phyloP scores from a whole-genome alignment of 2,113 vertebrate genomes.

The Cynoglossus semilaevis region DNA sequence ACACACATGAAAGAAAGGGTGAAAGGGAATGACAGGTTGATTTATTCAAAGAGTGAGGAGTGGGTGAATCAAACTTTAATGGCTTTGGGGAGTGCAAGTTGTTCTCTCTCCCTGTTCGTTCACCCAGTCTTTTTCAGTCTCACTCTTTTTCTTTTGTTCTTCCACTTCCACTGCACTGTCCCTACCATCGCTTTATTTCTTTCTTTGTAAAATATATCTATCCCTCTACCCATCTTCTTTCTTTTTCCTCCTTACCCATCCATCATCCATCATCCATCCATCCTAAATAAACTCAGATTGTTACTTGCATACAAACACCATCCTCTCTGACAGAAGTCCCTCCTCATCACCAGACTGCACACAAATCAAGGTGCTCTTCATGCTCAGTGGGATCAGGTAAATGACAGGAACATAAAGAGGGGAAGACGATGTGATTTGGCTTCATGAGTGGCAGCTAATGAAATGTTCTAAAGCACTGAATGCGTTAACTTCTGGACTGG shows the following conservation, averaged over 20 bases:
- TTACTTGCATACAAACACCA: slow-evolving; percentile 50
- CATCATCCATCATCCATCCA: too few relatives aligned
- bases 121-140: slow-evolving; percentile 18
- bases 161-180: slow-evolving; percentile 26
- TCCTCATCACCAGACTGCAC: slow-evolving; percentile 29
- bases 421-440: slow-evolving; percentile 65
- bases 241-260: too few relatives aligned
- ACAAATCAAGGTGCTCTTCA: slow-evolving; percentile 81
- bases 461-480: slow-evolving; percentile 52
- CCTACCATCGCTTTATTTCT: not conserved
- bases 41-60: slow-evolving; percentile 77
- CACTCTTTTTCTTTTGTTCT: slow-evolving; percentile 33
- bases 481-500: slow-evolving; percentile 64
- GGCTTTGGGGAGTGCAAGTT: slow-evolving; percentile 67
- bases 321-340: slow-evolving; percentile 55
- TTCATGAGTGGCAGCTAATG: slow-evolving; percentile 55
- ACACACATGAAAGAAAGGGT: slow-evolving; percentile 62
- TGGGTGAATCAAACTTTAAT: slow-evolving; percentile 78
- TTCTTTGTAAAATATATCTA: not conserved
- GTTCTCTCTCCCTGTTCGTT: slow-evolving; percentile 51
- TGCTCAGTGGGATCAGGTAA: slow-evolving; percentile 75
- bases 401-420: slow-evolving; percentile 68
- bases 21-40: slow-evolving; percentile 68
- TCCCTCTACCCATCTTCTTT: not conserved
- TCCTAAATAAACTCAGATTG: slow-evolving; percentile 44